A percentile compares a stretch with the other conserved stretches of the same genome.
These are phyloP conservation scores for Junco hyemalis DNA, from an alignment of 2,113 vertebrate genomes.

Conservation along the genomic window DNA sequence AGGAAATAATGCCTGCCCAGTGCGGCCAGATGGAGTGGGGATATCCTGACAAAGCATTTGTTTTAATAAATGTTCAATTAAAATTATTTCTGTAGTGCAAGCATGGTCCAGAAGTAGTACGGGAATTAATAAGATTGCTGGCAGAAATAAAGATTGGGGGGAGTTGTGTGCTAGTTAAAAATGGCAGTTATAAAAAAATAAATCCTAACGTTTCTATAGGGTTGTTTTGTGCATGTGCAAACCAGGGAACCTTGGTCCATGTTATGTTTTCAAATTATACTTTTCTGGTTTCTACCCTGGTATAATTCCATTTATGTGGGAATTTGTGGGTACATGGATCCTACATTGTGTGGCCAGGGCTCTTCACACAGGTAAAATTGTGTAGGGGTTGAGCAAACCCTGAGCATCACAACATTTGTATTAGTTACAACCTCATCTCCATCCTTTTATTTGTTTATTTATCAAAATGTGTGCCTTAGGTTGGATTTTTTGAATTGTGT, in stretches of 20 bases:
- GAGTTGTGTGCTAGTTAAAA: background rate
- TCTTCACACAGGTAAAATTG: background rate
- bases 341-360: accelerated
- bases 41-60: slow-evolving; percentile 59
- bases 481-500: accelerated
- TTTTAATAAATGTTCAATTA: slow-evolving; percentile 60
- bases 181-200: background rate
- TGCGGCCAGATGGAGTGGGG: slow-evolving; percentile 49
- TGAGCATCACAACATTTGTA: background rate
- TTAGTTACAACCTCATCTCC: background rate
- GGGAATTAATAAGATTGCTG: slow-evolving; percentile 44
- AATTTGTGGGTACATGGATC: background rate
- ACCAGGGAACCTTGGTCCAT: background rate
- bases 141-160: background rate
- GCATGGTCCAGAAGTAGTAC: slow-evolving; percentile 30
- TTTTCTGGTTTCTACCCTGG: background rate
- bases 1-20: slow-evolving; percentile 56
- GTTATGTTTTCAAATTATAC: background rate
- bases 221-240: background rate
- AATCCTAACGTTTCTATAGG: accelerated
- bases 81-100: slow-evolving; percentile 30
- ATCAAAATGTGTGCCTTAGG: accelerated
- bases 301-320: background rate
- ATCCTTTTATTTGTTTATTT: background rate
- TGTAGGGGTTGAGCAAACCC: accelerated